Percentiles rank a stretch among this genome's conserved stretches.
These are phyloP conservation scores for Camponotus vicinus DNA, from an alignment of 1,140 invertebrate genomes.

Conservation along the genomic window DNA sequence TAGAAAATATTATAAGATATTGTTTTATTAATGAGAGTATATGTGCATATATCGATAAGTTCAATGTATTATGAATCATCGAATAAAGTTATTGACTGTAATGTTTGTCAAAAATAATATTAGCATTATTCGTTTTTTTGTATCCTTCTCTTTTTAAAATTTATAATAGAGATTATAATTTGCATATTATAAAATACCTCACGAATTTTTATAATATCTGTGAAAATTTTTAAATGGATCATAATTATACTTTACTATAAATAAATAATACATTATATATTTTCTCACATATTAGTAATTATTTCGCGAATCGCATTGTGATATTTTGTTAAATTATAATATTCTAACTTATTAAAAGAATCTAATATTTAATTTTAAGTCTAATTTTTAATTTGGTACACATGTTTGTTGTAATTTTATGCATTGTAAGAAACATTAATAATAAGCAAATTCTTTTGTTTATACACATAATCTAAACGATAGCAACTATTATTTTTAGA, in stretches of 20 bases:
- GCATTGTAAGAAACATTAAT: neutral
- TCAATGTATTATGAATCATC: slow-evolving; percentile 10
- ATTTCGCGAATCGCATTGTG: neutral
- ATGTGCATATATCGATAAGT: neutral
- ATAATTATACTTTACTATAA: neutral
- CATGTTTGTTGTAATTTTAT: neutral
- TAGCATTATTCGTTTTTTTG: neutral
- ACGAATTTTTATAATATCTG: neutral
- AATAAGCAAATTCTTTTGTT: neutral
- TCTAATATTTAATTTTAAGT: neutral
- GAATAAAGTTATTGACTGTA: neutral
- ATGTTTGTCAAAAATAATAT: neutral
- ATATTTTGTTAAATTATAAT: neutral
- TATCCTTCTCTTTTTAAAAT: neutral
- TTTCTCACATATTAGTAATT: neutral
- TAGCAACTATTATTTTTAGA: too few species aligned
- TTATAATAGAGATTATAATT: neutral
- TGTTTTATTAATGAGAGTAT: neutral
- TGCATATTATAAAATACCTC: neutral
- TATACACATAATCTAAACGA: too few species aligned
- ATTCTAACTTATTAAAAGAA: neutral
- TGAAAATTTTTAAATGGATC: neutral
- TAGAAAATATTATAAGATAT: neutral
- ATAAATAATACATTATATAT: neutral
- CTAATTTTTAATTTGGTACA: neutral